These are phyloP conservation scores for Theodoxus fluviatilis DNA, from an alignment of 2,888 invertebrate genomes.

Conservation along the genomic window DNA sequence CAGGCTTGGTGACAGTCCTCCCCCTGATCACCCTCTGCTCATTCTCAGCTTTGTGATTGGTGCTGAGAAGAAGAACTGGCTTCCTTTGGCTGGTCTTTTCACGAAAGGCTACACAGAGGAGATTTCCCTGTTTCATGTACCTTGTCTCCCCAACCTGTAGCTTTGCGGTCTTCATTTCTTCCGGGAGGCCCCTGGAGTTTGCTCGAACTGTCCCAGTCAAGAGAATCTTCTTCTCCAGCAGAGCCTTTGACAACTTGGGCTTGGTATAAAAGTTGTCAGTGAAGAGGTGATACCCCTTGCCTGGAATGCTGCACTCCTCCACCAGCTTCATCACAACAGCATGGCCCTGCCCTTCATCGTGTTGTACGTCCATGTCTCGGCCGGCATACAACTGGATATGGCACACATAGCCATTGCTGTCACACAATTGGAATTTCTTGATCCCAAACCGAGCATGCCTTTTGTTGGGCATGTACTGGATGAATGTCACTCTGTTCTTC, in stretches of 20 bases:
- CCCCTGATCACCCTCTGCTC: not conserved
- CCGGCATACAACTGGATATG: conserved; percentile 26
- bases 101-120: no score
- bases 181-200: conserved; percentile 23
- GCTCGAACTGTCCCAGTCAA: conserved; percentile 28
- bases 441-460: conserved; percentile 27
- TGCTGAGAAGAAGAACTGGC: conserved; percentile 22
- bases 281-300: conserved; percentile 24
- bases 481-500: conserved; percentile 23
- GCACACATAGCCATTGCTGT: conserved; percentile 18
- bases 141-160: not conserved
- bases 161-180: no score
- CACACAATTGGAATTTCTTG: conserved; percentile 26
- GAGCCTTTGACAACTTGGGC: conserved; percentile 21
- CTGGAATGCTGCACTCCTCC: no score
- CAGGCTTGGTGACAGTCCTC: conserved; percentile 9
- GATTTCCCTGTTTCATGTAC: no score
- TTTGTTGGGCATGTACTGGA: conserved; percentile 29
- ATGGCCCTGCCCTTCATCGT: no score
- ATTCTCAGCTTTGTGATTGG: conserved; percentile 20
- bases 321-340: no score
- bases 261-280: conserved; percentile 29
- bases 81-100: not conserved
- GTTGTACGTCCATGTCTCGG: conserved; percentile 19
- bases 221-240: conserved; percentile 5